A percentile compares a stretch with the other conserved stretches of the same genome.
Conservation (phyloP, 2,888 invertebrate species). For the Dasypolia templi region DNA sequence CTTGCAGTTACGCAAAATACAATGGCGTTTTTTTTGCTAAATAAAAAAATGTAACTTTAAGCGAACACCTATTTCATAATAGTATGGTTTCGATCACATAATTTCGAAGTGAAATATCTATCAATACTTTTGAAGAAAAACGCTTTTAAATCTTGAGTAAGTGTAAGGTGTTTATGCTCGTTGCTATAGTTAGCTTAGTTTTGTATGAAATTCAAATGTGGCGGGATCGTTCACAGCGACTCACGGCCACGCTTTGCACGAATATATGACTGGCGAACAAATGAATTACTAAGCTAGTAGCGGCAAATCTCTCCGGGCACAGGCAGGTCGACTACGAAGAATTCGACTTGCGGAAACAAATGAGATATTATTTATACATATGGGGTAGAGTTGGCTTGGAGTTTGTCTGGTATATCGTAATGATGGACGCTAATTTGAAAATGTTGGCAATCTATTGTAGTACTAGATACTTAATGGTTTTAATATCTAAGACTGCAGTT, state of each 20-base stretch:
- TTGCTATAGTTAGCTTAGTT: neutral
- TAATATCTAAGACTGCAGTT: neutral
- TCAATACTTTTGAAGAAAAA: neutral
- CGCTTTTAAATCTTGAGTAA: neutral
- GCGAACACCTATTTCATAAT: neutral
- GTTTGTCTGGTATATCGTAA: constrained; percentile 10
- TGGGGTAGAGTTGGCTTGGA: neutral
- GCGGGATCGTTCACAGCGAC: neutral
- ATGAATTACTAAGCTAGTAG: too few species aligned
- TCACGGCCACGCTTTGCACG: too few species aligned
- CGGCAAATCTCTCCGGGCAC: neutral
- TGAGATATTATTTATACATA: constrained; percentile 31
- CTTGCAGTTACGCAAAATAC: neutral
- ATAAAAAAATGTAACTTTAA: neutral
- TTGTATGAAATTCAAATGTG: neutral
- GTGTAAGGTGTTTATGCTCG: neutral
- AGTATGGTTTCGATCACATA: neutral
- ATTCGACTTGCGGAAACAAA: constrained; percentile 39
- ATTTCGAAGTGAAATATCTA: neutral
- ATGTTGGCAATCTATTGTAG: neutral
- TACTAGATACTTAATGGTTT: neutral
- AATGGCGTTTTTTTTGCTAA: neutral
- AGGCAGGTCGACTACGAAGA: constrained; percentile 13
- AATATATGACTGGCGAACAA: neutral
- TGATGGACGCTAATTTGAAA: constrained; percentile 6